Base-by-base conservation (phyloP, 2,797 vertebrate species). In the Microctenopoma steveboyesi region DNA sequence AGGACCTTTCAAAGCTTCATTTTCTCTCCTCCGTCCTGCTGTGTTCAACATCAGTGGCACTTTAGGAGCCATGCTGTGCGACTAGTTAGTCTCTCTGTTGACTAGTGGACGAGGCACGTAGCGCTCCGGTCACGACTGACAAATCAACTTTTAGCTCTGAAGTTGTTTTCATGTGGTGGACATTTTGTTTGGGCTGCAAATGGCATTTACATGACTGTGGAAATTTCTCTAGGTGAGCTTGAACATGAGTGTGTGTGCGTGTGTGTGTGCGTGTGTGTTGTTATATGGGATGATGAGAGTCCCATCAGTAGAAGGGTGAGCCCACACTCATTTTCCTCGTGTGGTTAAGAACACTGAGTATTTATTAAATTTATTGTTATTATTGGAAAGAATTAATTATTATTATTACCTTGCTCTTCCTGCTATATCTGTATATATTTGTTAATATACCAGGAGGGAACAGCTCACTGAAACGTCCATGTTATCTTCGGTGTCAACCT, bases 331-430 rank as follows among this genome's bases (percentile, higher is more conserved):
- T 89, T 91, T 87, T 90, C 84, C 88, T 82, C 62, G 81, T 91
- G 88, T 91, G 87, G 86, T 88, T 89, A 88, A 85, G 82, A 92
- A 94, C 89, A 88, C 89, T 90, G 91, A 93, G 89, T 94, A 95
- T 95, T 95, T 95, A 95, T 94, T 94, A 86, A 89, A 92, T 90
- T 88, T 88, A 92, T 92, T 93, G 89, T 94, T 92, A 93, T 89
- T 91, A 91, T 79, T 86, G 81, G 81, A 89, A 86, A 82, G 75
- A 60, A 86, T 86, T 81, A 47, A 85, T 91, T 86, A 84, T 90
- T 86, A 84, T 90, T 53, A 86, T 74, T 69, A 73, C 67, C 28
- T 75, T 52, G 61, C 82, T 89, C 81, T 86, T 86, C 85, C 86
- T 86, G 79, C 86, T 80, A 86, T 88, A 83, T 92, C 72, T 93